These are phyloP conservation scores for Sphaerophoria taeniata DNA, from an alignment of 2,888 invertebrate genomes.

Conservation along the genomic window DNA sequence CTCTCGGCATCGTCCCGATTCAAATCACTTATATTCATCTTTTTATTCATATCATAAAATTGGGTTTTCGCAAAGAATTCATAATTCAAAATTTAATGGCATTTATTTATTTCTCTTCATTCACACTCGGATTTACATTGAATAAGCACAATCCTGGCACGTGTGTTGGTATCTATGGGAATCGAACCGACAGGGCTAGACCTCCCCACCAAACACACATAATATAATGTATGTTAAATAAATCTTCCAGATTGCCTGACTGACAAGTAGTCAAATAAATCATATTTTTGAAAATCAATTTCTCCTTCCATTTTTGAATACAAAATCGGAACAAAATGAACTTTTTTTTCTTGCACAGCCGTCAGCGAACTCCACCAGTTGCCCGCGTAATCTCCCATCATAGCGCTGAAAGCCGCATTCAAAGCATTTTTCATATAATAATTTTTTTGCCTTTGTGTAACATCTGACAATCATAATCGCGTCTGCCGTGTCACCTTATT, in stretches of 20 bases:
- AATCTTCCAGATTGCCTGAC: slow-evolving; percentile 29
- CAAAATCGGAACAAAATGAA: neutral
- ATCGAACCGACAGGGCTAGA: neutral
- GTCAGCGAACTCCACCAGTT: neutral
- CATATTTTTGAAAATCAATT: slow-evolving; percentile 60
- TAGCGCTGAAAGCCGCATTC: slow-evolving; percentile 5
- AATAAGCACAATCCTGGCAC: neutral
- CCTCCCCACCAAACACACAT: no score
- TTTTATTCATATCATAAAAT: neutral
- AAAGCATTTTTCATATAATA: neutral
- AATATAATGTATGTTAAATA: neutral
- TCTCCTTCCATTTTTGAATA: slow-evolving; percentile 11
- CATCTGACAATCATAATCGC: slow-evolving; percentile 68
- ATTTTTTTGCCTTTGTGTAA: slow-evolving; percentile 37
- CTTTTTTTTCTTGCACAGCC: neutral
- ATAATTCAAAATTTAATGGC: slow-evolving; percentile 41
- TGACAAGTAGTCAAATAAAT: slow-evolving; percentile 53
- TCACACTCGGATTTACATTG: neutral
- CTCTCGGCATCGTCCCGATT: neutral
- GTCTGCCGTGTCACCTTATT: slow-evolving; percentile 18
- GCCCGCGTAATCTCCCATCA: neutral
- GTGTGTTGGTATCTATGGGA: neutral
- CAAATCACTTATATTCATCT: neutral
- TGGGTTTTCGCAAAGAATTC: slow-evolving; percentile 6
- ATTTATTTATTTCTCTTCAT: slow-evolving; percentile 27